Base-by-base conservation (phyloP, 2,113 vertebrate species). In the Lethenteron reissneri region DNA sequence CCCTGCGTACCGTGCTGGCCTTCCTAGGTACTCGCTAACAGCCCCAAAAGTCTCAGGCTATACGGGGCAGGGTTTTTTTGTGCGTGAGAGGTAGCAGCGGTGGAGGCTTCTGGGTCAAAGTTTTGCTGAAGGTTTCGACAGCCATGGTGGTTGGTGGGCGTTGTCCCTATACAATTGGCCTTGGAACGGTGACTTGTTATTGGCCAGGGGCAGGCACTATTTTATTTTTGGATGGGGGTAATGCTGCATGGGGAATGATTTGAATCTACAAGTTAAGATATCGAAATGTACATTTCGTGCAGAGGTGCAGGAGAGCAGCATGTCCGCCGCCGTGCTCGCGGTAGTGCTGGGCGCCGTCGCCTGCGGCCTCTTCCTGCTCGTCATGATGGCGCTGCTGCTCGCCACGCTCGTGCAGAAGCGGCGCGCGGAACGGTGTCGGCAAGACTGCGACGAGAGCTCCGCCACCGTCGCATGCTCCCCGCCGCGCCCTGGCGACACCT, bases 361-460 rank as follows among this genome's bases (percentile, higher is more conserved):
- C 11, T 68, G 64, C 11, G 64, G 64, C 64, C 64, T 68, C 2
- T 68, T 68, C 64, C 64, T 68, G n/a, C n/a, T 68, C 10, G 64
- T 68, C n/a, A 68, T 68, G 64, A 9, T 68, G n/a, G 10, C 64
- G 11, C 64, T 68, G 25, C n/a, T 68, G 9, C 9, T 11, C n/a
- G 11, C 64, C 64, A 68, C 64, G 8, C n/a, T 68, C n/a, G 64
- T 68, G 64, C 64, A 68, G 64, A 68, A 25, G 25, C n/a, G 64
- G 25, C 25, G 64, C n/a, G n/a, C n/a, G 64, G 4, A 64, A 64
- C 14, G 14, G 25, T 17, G 64, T 68, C 9, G n/a, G n/a, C n/a
- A 17, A 9, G 25, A 68, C 64, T 9, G n/a, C 8, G 64, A 17
- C 64, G n/a, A 17, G 64, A 25, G 64, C 25, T 17, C 64, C 64